phyloP scores from a whole-genome alignment of 2,797 vertebrate species.

The Chrosomus eos region DNA sequence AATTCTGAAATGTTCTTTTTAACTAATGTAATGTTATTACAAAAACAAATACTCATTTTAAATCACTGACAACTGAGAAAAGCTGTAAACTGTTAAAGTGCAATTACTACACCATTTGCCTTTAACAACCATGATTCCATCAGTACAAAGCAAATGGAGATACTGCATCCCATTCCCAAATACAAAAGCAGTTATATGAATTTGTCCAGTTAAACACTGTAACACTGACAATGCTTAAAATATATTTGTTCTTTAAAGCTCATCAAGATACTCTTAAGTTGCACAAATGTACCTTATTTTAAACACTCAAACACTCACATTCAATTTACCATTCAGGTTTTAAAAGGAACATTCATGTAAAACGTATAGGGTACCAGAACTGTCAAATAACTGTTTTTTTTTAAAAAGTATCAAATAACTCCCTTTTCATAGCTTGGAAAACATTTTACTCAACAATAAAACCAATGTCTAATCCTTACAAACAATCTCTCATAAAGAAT shows the following conservation, averaged over 20 bases:
- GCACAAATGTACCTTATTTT: slow-evolving; percentile 19
- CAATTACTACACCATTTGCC: slow-evolving; percentile 48
- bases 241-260: slow-evolving; percentile 14
- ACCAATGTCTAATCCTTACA: background rate
- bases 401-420: slow-evolving; percentile 7
- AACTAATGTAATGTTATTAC: background rate
- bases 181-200: slow-evolving; percentile 9
- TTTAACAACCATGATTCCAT: slow-evolving; percentile 20
- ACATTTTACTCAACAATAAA: background rate
- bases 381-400: background rate
- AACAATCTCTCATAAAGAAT: slow-evolving; percentile 31
- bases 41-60: slow-evolving; percentile 15
- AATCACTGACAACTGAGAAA: slow-evolving; percentile 22
- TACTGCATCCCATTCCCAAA: slow-evolving; percentile 32
- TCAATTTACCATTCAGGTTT: background rate
- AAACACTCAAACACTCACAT: slow-evolving; percentile 11
- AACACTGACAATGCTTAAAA: slow-evolving; percentile 37
- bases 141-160: slow-evolving; percentile 20
- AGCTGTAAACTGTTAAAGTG: slow-evolving; percentile 60
- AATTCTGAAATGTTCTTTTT: slow-evolving; percentile 28
- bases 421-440: slow-evolving; percentile 43
- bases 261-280: slow-evolving; percentile 22
- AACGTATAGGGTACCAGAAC: slow-evolving; percentile 39
- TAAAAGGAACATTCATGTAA: slow-evolving; percentile 16
- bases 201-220: slow-evolving; percentile 18